Evolutionary conservation across 2,797 vertebrate genomes (phyloP), one percentile per base, ranked within the genome.

Genomic region (Poeciliopsis presidionis): DNA sequence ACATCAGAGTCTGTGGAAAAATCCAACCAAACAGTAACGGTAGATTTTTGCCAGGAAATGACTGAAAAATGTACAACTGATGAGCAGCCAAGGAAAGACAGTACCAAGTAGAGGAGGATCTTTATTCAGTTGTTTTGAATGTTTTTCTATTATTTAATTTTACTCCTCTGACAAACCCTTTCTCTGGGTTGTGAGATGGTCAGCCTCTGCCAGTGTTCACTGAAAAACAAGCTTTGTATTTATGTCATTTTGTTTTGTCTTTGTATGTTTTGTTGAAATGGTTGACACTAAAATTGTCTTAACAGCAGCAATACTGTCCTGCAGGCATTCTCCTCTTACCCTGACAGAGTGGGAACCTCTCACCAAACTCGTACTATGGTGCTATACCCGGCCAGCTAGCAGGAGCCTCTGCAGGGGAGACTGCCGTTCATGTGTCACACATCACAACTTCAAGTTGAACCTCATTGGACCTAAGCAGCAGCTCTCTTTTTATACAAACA

Each of bases 211-310:
- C 96, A 96, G 96, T 95, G 95, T 94, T 96, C 95, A 94, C 95
- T 95, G 94, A 91, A 91, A 91, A 93, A 92, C 86, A 92, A 93
- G 87, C 88, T 90, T 93, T 91, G 87, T 92, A 92, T 94, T 96
- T 92, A 95, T 92, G 85, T 93, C 82, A 90, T 90, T 86, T 89
- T 86, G 78, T 89, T 74, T 75, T 86, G 81, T 91, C 75, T 81
- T 84, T 85, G 93, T 84, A 85, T 86, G 41, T 87, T 95, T 83
- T 93, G 75, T 86, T 86, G 84, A 73, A 95, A 94, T 87, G 95
- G 97, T 98, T 95, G 97, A 99, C 98, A 99, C 98, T 99, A 99
- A 98, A 98, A 97, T 96, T 96, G 97, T 99, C 98, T 99, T 97
- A 98, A 96, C 94, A 95, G 97, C 98, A 98, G 97, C 98, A 99